Evolutionary conservation across 2,888 invertebrate species (phyloP).

Genomic region (Teinopalpus imperialis): DNA sequence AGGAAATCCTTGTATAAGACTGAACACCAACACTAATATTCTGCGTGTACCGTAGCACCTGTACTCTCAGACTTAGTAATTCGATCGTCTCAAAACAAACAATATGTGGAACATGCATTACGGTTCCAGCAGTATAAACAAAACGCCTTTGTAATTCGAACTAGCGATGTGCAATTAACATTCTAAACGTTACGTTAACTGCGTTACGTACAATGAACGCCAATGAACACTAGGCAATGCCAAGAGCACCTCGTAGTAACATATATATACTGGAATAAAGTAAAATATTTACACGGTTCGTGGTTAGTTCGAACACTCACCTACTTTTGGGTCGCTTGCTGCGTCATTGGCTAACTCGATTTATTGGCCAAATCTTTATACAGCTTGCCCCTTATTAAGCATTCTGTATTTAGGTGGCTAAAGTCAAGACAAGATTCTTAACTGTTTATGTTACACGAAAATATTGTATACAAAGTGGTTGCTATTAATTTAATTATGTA

Average conservation of each 20-base stretch:
- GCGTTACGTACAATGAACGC: conserved; percentile 31
- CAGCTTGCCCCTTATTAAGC: conserved; percentile 14
- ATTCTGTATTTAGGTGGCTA: conserved; percentile 11
- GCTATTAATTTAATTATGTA: too few species aligned
- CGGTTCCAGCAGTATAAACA: conserved; percentile 39
- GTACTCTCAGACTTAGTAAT: conserved; percentile 9
- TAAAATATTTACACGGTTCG: conserved; percentile 22
- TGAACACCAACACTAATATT: too few species aligned
- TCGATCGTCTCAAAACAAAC: conserved; percentile 18
- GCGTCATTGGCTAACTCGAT: conserved; percentile 24
- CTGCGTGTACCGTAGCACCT: too few species aligned
- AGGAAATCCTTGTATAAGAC: too few species aligned
- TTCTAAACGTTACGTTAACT: conserved; percentile 43
- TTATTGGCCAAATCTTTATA: conserved; percentile 23
- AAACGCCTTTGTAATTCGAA: conserved; percentile 40
- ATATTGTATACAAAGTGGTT: too few species aligned
- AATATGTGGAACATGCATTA: conserved; percentile 12
- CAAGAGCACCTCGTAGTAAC: conserved; percentile 29
- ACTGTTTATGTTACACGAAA: too few species aligned
- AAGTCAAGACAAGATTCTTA: too few species aligned
- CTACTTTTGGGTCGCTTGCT: conserved; percentile 14
- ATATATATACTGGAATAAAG: conserved; percentile 10
- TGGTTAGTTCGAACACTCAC: conserved; percentile 11
- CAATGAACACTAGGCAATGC: conserved; percentile 32
- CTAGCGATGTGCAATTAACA: conserved; percentile 52